phyloP scores from a whole-genome alignment of 2,797 vertebrate species.

The Tadarida brasiliensis region DNA sequence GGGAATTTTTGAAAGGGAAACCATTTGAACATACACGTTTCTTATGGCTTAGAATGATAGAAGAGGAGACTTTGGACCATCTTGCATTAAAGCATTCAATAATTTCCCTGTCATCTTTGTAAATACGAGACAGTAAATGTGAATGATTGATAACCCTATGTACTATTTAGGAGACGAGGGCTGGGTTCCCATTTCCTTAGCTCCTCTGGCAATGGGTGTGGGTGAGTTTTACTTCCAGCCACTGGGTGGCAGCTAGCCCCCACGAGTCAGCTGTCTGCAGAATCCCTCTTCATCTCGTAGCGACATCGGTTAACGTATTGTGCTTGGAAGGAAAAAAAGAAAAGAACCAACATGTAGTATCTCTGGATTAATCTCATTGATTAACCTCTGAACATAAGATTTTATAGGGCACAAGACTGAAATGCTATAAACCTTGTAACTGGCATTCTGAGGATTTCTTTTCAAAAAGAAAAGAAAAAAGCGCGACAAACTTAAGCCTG shows the following conservation, averaged over 20 bases:
- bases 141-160: neutral
- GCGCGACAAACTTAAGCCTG: neutral
- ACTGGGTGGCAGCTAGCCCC: slow-evolving; percentile 84
- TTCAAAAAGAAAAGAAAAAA: slow-evolving; percentile 62
- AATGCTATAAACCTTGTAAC: slow-evolving; percentile 65
- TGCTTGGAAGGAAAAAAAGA: slow-evolving; percentile 50
- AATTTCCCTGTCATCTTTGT: neutral
- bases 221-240: slow-evolving; percentile 57
- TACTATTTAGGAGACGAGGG: accelerated
- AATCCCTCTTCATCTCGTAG: neutral
- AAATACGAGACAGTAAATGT: neutral
- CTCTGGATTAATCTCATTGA: slow-evolving; percentile 78
- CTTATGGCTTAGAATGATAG: neutral
- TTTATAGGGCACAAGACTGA: slow-evolving; percentile 69
- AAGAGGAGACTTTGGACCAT: neutral
- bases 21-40: neutral
- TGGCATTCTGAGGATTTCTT: slow-evolving; percentile 72
- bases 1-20: slow-evolving; percentile 22
- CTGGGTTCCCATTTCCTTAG: accelerated
- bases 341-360: slow-evolving; percentile 57
- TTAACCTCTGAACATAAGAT: slow-evolving; percentile 72
- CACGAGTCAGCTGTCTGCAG: accelerated
- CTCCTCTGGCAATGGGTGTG: accelerated
- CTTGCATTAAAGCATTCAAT: neutral
- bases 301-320: neutral